These are phyloP conservation scores for Koerneria pararmatus DNA, from an alignment of 2,888 invertebrate species.

Conservation along the genomic window DNA sequence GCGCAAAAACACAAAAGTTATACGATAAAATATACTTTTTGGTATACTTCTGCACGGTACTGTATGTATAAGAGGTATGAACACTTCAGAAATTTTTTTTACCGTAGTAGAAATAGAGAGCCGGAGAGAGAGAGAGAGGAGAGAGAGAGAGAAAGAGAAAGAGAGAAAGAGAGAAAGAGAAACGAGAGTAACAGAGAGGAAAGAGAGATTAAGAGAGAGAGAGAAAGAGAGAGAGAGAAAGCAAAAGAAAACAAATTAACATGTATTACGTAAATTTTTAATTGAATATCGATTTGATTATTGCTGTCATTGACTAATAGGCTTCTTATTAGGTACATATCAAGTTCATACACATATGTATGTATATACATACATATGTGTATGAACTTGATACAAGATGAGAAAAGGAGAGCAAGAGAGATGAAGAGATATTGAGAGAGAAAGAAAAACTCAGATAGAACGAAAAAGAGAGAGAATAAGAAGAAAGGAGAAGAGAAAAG, in stretches of 20 bases:
- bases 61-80: not conserved
- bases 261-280: too few species aligned
- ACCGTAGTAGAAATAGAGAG: not conserved
- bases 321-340: too few species aligned
- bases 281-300: too few species aligned
- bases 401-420: too few species aligned
- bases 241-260: too few species aligned
- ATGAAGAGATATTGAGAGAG: slow-evolving; percentile 6
- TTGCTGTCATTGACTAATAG: too few species aligned
- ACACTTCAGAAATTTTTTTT: not conserved
- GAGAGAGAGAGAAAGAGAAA: not conserved
- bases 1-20: too few species aligned
- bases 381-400: too few species aligned
- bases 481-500: not conserved
- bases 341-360: too few species aligned
- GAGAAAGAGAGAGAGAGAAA: not conserved
- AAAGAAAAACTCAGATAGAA: not conserved
- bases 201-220: not conserved
- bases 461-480: not conserved
- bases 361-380: too few species aligned
- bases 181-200: not conserved
- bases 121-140: not conserved
- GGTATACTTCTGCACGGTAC: too few species aligned
- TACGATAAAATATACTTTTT: too few species aligned
- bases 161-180: not conserved